Evolutionary conservation across 2,797 vertebrate genomes (phyloP).

Genomic region (Yasuhikotakia modesta): DNA sequence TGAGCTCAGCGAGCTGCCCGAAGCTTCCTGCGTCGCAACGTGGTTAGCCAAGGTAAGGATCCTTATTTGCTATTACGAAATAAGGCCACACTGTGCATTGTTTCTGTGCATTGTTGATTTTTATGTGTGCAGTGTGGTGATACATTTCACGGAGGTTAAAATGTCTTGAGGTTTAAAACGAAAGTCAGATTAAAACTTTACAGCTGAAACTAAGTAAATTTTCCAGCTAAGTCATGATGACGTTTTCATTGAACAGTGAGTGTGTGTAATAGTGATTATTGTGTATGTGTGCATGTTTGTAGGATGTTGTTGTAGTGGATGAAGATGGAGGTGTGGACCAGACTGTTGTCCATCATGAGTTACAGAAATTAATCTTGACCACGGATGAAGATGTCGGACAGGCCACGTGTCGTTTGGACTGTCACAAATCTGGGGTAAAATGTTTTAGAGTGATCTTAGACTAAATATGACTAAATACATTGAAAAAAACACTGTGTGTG

Average conservation of each 20-base stretch:
- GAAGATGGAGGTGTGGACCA: slow-evolving; percentile 3
- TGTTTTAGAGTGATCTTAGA: not conserved
- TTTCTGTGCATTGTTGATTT: not conserved
- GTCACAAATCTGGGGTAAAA: slow-evolving; percentile 7
- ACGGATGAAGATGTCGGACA: not conserved
- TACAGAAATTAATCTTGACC: slow-evolving; percentile 14
- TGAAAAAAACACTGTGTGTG: too few relatives aligned
- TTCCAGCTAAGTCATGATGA: too few relatives aligned
- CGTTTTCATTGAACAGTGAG: too few relatives aligned
- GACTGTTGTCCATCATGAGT: not conserved
- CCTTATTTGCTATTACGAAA: not conserved
- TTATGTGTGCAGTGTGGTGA: too few relatives aligned
- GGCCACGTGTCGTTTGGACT: slow-evolving; percentile 1
- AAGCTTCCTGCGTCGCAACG: not conserved
- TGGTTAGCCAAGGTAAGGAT: slow-evolving; percentile 17
- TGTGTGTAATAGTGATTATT: not conserved
- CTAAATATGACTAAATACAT: not conserved
- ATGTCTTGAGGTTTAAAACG: too few relatives aligned
- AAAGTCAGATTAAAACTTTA: too few relatives aligned
- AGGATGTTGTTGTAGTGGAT: slow-evolving; percentile 32
- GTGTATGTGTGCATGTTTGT: not conserved
- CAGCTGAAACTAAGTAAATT: too few relatives aligned
- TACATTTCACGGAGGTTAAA: too few relatives aligned
- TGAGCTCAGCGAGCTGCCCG: slow-evolving; percentile 5
- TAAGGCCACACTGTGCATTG: not conserved